Evolutionary conservation across 2,797 vertebrate species (phyloP).

Genomic region (Echiichthys vipera): DNA sequence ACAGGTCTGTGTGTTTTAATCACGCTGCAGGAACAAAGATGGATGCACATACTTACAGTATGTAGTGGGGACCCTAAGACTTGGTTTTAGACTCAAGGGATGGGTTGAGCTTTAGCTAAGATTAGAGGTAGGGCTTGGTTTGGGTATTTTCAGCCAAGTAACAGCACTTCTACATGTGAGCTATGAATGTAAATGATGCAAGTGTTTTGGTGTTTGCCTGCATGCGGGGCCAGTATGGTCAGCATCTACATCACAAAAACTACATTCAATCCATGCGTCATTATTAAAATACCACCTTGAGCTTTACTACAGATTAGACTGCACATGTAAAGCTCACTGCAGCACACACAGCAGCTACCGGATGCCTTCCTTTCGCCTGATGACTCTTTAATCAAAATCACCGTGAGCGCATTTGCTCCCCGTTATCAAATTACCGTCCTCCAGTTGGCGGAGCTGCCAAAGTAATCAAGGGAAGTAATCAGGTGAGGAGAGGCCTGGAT

Average conservation of each 20-base stretch:
- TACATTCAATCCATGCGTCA: neutral
- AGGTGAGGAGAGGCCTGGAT: conserved; percentile 60
- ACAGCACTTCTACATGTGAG: neutral
- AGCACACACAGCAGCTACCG: neutral
- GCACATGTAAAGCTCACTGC: neutral
- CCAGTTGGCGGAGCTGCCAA: conserved; percentile 19
- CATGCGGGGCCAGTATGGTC: neutral
- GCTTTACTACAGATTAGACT: neutral
- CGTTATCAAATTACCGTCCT: conserved; percentile 9
- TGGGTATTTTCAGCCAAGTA: neutral
- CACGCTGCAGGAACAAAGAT: neutral
- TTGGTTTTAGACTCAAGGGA: no score
- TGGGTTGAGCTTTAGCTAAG: no score
- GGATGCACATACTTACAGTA: no score
- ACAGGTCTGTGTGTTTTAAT: conserved; percentile 62
- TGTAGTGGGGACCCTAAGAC: no score
- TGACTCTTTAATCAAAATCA: conserved; percentile 38
- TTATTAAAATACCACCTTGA: neutral
- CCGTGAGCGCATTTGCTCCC: conserved; percentile 22
- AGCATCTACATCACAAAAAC: no score
- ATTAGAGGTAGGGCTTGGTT: no score
- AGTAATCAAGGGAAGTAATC: conserved; percentile 70
- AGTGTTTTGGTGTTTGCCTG: neutral
- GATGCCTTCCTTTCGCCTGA: neutral
- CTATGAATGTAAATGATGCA: neutral